These are phyloP conservation scores for Ceramica pisi DNA, from an alignment of 2,888 invertebrate species.

Conservation along the genomic window DNA sequence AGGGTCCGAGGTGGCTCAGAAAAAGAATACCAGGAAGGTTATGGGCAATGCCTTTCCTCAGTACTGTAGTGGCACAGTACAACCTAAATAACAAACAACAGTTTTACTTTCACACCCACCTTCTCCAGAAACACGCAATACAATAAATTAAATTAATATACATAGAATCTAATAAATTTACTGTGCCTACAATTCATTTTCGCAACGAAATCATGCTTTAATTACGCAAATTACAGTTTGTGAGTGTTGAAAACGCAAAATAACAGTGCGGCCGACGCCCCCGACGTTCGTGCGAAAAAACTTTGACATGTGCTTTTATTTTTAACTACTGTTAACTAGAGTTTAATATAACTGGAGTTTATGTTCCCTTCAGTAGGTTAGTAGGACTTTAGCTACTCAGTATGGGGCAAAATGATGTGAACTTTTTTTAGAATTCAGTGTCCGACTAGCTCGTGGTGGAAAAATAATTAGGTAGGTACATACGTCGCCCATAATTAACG, in stretches of 20 bases:
- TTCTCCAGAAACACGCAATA: slow-evolving; percentile 26
- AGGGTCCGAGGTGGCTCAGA: too few relatives aligned
- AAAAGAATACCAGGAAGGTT: too few relatives aligned
- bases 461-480: background rate
- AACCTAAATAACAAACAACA: background rate
- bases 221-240: slow-evolving; percentile 64
- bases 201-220: slow-evolving; percentile 52
- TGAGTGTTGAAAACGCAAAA: slow-evolving; percentile 64
- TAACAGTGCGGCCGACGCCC: slow-evolving; percentile 66
- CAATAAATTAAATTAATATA: slow-evolving; percentile 28
- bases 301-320: slow-evolving; percentile 46
- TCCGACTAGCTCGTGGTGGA: too few relatives aligned
- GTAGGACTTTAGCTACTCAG: slow-evolving; percentile 12
- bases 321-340: slow-evolving; percentile 27
- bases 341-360: slow-evolving; percentile 34
- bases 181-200: slow-evolving; percentile 52
- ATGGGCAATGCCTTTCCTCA: too few relatives aligned
- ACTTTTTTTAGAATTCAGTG: background rate
- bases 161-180: slow-evolving; percentile 33
- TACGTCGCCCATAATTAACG: background rate
- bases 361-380: slow-evolving; percentile 34
- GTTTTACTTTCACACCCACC: slow-evolving; percentile 9
- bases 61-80: too few relatives aligned
- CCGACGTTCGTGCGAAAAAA: slow-evolving; percentile 50
- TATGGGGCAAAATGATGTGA: slow-evolving; percentile 3